These are phyloP conservation scores for Thelaira solivaga DNA, from an alignment of 2,888 invertebrate genomes.

Conservation along the genomic window DNA sequence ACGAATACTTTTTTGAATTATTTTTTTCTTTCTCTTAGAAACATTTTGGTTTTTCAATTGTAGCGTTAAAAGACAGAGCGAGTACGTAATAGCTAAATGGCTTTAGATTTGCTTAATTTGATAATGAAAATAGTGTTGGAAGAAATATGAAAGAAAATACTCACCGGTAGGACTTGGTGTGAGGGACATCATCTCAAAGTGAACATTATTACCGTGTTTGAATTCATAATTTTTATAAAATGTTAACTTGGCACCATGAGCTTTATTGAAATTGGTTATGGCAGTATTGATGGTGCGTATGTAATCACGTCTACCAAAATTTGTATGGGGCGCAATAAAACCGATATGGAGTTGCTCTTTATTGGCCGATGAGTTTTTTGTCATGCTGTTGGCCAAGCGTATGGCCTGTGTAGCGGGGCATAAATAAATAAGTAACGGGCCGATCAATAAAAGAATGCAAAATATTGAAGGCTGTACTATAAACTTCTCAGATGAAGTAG, in stretches of 20 bases:
- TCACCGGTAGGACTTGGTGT: slow-evolving; percentile 87
- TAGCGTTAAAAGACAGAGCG: too few species aligned
- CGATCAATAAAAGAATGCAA: slow-evolving; percentile 7
- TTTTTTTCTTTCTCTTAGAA: too few species aligned
- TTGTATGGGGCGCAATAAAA: slow-evolving; percentile 77
- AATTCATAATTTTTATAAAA: slow-evolving; percentile 83
- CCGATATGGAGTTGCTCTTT: slow-evolving; percentile 77
- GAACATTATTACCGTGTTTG: slow-evolving; percentile 81
- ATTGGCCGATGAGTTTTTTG: slow-evolving; percentile 69
- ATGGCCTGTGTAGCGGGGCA: slow-evolving; percentile 65
- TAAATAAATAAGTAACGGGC: slow-evolving; percentile 63
- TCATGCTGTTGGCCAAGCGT: slow-evolving; percentile 70
- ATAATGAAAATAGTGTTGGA: neutral
- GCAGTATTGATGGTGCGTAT: slow-evolving; percentile 82
- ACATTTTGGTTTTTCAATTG: too few species aligned
- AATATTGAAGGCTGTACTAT: slow-evolving; percentile 10
- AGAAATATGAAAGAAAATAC: slow-evolving; percentile 56
- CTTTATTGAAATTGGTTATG: slow-evolving; percentile 80
- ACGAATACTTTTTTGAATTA: too few species aligned
- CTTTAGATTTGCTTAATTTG: too few species aligned
- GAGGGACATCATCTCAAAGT: slow-evolving; percentile 82
- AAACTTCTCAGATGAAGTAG: neutral
- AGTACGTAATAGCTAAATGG: too few species aligned
- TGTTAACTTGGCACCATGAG: slow-evolving; percentile 79
- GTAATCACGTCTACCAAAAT: slow-evolving; percentile 81